Evolutionary conservation across 2,888 invertebrate genomes (phyloP), one percentile per base, ranked within the genome.

Genomic region (Parelbella ahira): DNA sequence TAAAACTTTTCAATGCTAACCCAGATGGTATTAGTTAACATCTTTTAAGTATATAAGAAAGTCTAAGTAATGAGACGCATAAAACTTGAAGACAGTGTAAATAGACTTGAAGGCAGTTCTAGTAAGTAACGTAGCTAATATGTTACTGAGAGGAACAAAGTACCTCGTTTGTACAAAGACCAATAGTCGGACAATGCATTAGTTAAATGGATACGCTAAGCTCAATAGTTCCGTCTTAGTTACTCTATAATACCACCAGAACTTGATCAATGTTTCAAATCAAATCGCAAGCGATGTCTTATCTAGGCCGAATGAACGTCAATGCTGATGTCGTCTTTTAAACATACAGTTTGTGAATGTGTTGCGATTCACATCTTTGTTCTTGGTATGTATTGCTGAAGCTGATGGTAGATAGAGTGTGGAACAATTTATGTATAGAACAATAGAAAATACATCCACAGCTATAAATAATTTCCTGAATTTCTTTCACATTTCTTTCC

Each of bases 101-200:
- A 32, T 11, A 32, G 20, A 20, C 25, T 32, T 25, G 10, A 11
- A 30, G 38, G 32, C 24, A 39, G 32, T 39, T 39, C n/a, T 32
- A 43, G 43, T 46, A 51, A 47, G 45, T 51, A 49, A 48, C 47
- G 36, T 41, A 65, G 68, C 72, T 71, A 75, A 79, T 78, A 77
- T 64, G 71, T 78, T 73, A 72, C 68, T 76, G 63, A 64, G 64
- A 49, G 54, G 47, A 54, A 77, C 75, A 79, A 79, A 80, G 76
- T 75, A 73, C 74, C 75, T 76, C 73, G 78, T 80, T 80, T 74
- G 76, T 76, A 76, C 73, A 70, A 79, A 82, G 76, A 79, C 79
- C 80, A 80, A 79, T 74, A 81, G 76, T 74, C 80, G 77, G 80
- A 73, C 82, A 76, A 75, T 77, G 81, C 82, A 84, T 84, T 84